Evolutionary conservation across 2,888 invertebrate species (phyloP).

Genomic region (Tetropium fuscum): DNA sequence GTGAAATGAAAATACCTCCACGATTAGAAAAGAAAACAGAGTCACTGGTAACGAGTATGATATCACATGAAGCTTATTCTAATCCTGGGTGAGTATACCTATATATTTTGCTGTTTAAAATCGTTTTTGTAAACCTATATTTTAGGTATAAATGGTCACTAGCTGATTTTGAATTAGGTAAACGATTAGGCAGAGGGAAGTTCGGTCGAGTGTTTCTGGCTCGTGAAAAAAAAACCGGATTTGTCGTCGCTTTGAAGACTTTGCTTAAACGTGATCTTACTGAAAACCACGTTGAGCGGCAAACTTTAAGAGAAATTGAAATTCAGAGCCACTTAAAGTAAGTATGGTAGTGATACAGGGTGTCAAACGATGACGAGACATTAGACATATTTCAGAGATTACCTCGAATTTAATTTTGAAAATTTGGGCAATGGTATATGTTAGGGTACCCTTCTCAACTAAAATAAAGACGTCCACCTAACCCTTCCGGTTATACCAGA

Average conservation of each 20-base stretch:
- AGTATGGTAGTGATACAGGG: too few species aligned
- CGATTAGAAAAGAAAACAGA: slow-evolving; percentile 55
- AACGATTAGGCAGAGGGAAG: slow-evolving; percentile 90
- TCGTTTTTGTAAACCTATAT: too few species aligned
- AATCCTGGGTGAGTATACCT: slow-evolving; percentile 70
- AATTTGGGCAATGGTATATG: too few species aligned
- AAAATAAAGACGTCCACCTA: too few species aligned
- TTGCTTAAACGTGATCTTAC: slow-evolving; percentile 86
- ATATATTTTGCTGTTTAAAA: too few species aligned
- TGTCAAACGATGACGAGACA: too few species aligned
- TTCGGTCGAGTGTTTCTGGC: slow-evolving; percentile 94
- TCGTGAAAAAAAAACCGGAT: slow-evolving; percentile 82
- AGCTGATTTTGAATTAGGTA: slow-evolving; percentile 93
- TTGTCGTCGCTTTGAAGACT: slow-evolving; percentile 82
- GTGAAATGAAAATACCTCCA: slow-evolving; percentile 29
- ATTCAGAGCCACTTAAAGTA: slow-evolving; percentile 85
- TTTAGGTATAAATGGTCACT: slow-evolving; percentile 77
- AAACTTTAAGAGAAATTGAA: slow-evolving; percentile 91
- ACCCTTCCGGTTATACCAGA: too few species aligned
- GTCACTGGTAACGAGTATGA: slow-evolving; percentile 66
- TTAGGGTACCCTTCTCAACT: too few species aligned
- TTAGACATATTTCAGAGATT: too few species aligned
- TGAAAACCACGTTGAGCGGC: slow-evolving; percentile 81
- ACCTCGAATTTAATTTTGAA: too few species aligned
- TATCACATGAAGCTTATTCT: slow-evolving; percentile 72